Evolutionary conservation across 2,113 vertebrate genomes (phyloP).

Genomic region (Acanthochromis polyacanthus): DNA sequence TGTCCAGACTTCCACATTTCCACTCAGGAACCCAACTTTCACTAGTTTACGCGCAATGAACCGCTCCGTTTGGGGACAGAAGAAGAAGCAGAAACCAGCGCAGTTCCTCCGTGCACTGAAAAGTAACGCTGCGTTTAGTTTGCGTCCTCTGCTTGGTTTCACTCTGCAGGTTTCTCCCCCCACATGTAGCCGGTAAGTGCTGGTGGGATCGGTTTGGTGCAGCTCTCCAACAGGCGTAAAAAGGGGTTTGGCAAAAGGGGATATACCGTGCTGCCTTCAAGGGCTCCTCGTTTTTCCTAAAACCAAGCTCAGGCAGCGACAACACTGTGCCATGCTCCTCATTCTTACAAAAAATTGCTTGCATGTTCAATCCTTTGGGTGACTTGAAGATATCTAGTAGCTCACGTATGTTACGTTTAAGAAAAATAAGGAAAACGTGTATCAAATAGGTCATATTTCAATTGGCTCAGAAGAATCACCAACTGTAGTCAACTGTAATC

Average conservation of each 20-base stretch:
- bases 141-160: not conserved
- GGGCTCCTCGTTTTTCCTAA: not conserved
- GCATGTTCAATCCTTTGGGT: too few relatives aligned
- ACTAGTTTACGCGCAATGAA: not conserved
- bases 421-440: too few relatives aligned
- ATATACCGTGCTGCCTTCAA: conserved; percentile 45
- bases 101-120: not conserved
- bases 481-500: too few relatives aligned
- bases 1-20: conserved; percentile 33
- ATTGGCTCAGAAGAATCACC: too few relatives aligned
- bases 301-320: too few relatives aligned
- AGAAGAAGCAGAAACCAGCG: not conserved
- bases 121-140: not conserved
- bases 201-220: not conserved
- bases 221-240: conserved; percentile 34
- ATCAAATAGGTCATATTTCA: too few relatives aligned
- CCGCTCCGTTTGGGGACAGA: too few relatives aligned
- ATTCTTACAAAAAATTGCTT: too few relatives aligned
- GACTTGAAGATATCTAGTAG: too few relatives aligned
- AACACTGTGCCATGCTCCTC: too few relatives aligned
- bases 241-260: conserved; percentile 51
- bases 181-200: conserved; percentile 65
- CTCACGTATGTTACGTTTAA: too few relatives aligned
- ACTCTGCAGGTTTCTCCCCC: conserved; percentile 22
- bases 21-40: conserved; percentile 34